Conservation (phyloP, 1,140 invertebrate genomes). For the Arctopsyche grandis region DNA sequence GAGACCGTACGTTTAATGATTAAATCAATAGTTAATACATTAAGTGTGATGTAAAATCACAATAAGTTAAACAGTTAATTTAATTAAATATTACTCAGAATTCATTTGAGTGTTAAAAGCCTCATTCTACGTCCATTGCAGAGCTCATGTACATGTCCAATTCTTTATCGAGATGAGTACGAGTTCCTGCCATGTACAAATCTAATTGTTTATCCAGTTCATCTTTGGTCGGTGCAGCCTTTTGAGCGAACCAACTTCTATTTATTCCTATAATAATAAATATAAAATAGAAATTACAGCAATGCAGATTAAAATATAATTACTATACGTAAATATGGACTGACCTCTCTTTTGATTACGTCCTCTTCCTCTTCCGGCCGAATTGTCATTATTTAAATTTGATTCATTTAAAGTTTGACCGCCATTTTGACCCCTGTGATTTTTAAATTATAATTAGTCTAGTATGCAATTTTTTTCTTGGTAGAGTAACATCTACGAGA, state of each 20-base stretch:
- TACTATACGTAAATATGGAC: background rate
- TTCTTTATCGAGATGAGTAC: slow-evolving; percentile 66
- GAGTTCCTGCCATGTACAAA: slow-evolving; percentile 71
- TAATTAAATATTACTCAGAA: background rate
- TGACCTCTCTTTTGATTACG: slow-evolving; percentile 31
- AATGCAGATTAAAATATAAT: background rate
- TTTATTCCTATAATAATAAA: slow-evolving; percentile 55
- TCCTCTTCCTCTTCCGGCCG: slow-evolving; percentile 21
- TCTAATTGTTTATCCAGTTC: slow-evolving; percentile 71
- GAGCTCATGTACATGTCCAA: slow-evolving; percentile 65
- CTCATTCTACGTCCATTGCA: slow-evolving; percentile 59
- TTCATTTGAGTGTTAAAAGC: too few relatives aligned
- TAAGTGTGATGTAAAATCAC: too few relatives aligned
- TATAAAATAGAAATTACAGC: background rate
- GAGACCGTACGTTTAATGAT: too few relatives aligned
- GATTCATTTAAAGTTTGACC: background rate
- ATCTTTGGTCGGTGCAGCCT: slow-evolving; percentile 63
- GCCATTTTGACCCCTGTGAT: slow-evolving; percentile 19
- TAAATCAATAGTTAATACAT: too few relatives aligned
- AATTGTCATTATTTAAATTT: background rate
- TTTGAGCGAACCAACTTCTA: slow-evolving; percentile 53
- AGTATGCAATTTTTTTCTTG: too few relatives aligned
- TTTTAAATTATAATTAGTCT: background rate
- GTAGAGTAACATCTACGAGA: background rate
- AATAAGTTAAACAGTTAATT: background rate